Evolutionary conservation across 1,140 invertebrate genomes (phyloP), one percentile per base, ranked within the genome.

Genomic region (Tachypleus tridentatus): DNA sequence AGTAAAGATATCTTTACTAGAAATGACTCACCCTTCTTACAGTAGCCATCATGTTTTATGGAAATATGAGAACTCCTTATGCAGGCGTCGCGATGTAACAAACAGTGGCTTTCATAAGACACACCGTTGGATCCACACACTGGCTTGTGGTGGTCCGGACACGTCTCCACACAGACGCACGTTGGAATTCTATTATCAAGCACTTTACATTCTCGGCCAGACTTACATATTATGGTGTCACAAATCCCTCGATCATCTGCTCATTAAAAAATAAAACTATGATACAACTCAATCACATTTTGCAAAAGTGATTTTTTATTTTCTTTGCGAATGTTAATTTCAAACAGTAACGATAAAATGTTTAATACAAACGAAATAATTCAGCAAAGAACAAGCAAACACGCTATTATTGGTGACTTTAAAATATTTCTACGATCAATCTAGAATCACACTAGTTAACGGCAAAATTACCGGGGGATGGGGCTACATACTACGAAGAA

Each of bases 141-240:
- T 5, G 67, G 67, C 9, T 58, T 56, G 51, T 69, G 65, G 57
- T 68, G 67, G 51, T 68, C 62, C 3, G 63, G 60, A 58, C 69
- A 70, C 3, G 58, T 51, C 5, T 63, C 58, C 5, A 72, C 49
- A 60, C 73, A 74, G 8, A 69, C 63, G 53, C 73, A 74, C 29
- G 63, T 51, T 4, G 72, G 61, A 11, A 50, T 62, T 11, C 71
- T 70, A 51, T 65, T 52, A 11, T 57, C 49, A 58, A 60, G 63
- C 10, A 72, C 62, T 48, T 67, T 61, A 64, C 73, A 74, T 57
- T 74, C 73, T 5, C 73, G 60, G 11, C 73, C 73, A 49, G 73
- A 72, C 51, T 70, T 68, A 62, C 73, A 74, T 50, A 70, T 62
- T 53, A 71, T 69, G 9, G 53, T 51, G 56, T 58, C 62, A 61